These are phyloP conservation scores for Tinea trinotella DNA, from an alignment of 2,888 invertebrate species.

Conservation along the genomic window DNA sequence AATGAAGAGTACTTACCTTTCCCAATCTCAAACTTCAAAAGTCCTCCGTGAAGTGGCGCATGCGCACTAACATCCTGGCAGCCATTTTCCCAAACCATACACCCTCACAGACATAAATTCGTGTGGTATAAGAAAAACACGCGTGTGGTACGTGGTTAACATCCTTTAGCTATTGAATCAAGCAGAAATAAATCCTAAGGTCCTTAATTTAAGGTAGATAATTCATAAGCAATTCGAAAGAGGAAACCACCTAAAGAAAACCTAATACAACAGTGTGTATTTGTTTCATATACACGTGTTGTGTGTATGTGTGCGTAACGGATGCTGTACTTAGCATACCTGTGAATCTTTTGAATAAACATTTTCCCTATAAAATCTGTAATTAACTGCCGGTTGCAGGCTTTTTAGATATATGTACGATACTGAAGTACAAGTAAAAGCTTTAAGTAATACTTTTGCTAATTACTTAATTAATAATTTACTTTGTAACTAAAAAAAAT, in stretches of 20 bases:
- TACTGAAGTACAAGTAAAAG: no score
- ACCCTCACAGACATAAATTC: slow-evolving; percentile 34
- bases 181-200: no score
- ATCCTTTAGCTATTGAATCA: no score
- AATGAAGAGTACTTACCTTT: slow-evolving; percentile 38
- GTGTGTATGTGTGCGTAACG: not conserved
- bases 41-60: slow-evolving; percentile 48
- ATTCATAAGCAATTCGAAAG: no score
- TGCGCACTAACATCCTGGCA: slow-evolving; percentile 42
- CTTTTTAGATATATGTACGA: no score
- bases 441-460: no score
- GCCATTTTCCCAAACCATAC: slow-evolving; percentile 58
- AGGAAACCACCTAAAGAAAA: not conserved
- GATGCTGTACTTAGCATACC: not conserved
- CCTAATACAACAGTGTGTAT: not conserved
- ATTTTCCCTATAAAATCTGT: not conserved
- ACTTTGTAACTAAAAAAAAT: no score
- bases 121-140: slow-evolving; percentile 22
- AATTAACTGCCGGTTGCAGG: no score
- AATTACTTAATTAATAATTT: no score
- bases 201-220: no score
- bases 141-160: slow-evolving; percentile 20
- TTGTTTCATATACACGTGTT: not conserved
- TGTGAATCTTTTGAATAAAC: not conserved
- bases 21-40: slow-evolving; percentile 60